A percentile compares a stretch with the other conserved stretches of the same genome.
These are phyloP conservation scores for Indri indri DNA, from an alignment of 2,113 vertebrate genomes.

Conservation along the genomic window DNA sequence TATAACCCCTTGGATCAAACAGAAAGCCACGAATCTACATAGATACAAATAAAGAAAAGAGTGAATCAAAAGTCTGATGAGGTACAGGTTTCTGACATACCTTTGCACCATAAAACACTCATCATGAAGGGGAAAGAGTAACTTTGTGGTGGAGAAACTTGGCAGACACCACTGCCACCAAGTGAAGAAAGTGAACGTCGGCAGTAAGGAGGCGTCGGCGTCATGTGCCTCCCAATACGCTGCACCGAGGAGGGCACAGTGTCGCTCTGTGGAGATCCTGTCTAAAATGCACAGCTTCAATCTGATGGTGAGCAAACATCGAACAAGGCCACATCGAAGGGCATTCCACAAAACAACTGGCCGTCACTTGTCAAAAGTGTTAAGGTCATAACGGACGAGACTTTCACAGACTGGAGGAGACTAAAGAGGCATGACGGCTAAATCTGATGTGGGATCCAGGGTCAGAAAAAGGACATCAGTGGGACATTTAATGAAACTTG, in stretches of 20 bases:
- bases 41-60: not conserved
- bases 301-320: not conserved
- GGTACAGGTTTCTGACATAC: not conserved
- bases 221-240: not conserved
- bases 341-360: not conserved
- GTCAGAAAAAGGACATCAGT: not conserved
- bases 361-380: not conserved
- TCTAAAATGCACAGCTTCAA: not conserved
- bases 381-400: not conserved
- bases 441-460: not conserved
- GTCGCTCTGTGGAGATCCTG: not conserved
- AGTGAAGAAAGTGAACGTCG: not conserved
- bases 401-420: not conserved
- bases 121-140: not conserved
- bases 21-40: not conserved
- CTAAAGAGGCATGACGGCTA: not conserved
- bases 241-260: not conserved
- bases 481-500: accelerated
- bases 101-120: not conserved
- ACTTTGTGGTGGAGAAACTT: not conserved
- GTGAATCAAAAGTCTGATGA: not conserved
- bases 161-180: not conserved
- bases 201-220: not conserved
- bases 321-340: not conserved
- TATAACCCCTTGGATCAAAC: not conserved